Percentiles rank a stretch among this genome's conserved stretches.
Conservation (phyloP, 30 jellyfish, hydroid and myxozoan genomes). For the Pseudorhiza aurosa region DNA sequence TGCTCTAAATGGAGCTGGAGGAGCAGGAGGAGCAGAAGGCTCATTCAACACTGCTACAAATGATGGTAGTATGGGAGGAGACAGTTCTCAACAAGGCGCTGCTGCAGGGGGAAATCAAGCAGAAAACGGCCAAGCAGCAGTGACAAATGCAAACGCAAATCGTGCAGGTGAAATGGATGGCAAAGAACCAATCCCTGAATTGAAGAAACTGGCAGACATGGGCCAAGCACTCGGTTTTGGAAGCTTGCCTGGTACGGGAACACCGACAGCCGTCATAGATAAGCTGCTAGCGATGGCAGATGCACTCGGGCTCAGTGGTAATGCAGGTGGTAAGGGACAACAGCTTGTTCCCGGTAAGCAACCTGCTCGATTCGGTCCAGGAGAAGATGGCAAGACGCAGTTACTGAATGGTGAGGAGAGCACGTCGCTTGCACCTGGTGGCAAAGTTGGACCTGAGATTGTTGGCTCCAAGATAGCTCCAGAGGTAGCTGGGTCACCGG, state of each 20-base stretch:
- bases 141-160: constrained; percentile 50
- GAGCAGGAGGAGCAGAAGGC: constrained; percentile 5
- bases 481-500: constrained; percentile 58
- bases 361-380: constrained; percentile 77
- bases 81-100: constrained; percentile 13
- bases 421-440: constrained; percentile 40
- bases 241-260: constrained; percentile 64
- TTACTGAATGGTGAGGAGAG: constrained; percentile 39
- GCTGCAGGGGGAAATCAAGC: constrained; percentile 27
- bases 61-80: constrained; percentile 10
- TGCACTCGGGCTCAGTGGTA: constrained; percentile 70
- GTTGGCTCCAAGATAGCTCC: constrained; percentile 54
- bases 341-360: constrained; percentile 4
- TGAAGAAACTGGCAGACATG: constrained; percentile 57
- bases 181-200: constrained; percentile 50
- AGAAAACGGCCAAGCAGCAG: constrained; percentile 45
- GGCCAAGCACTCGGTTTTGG: constrained; percentile 71
- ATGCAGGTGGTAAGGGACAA: constrained; percentile 18
- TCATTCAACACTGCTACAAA: background rate
- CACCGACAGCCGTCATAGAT: constrained; percentile 69
- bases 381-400: constrained; percentile 67
- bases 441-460: constrained; percentile 28
- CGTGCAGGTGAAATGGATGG: constrained; percentile 42
- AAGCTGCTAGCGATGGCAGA: constrained; percentile 81
- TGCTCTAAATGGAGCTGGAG: constrained; percentile 28